Conservation (phyloP, 2,888 invertebrate genomes). For the Limnephilus marmoratus region DNA sequence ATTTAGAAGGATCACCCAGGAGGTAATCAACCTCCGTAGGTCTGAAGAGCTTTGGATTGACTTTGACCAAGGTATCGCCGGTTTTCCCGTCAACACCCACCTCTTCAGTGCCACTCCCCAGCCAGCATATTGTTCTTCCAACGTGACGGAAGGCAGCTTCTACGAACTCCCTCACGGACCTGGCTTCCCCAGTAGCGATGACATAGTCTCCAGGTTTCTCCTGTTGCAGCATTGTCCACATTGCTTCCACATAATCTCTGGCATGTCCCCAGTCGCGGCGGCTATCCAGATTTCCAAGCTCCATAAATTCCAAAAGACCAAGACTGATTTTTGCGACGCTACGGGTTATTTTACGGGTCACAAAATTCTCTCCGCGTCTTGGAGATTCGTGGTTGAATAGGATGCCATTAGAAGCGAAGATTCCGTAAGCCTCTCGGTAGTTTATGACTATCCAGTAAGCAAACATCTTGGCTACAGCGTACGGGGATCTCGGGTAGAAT, state of each 20-base stretch:
- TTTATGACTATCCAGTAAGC: conserved; percentile 98
- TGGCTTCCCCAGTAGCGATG: conserved; percentile 96
- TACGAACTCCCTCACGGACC: conserved; percentile 97
- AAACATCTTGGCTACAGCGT: conserved; percentile 97
- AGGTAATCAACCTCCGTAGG: conserved; percentile 98
- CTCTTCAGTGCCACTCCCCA: conserved; percentile 90
- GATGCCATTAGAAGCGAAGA: conserved; percentile 97
- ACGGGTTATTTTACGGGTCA: conserved; percentile 97
- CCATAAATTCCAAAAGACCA: conserved; percentile 89
- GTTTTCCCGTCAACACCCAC: conserved; percentile 82
- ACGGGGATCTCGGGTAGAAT: conserved; percentile 97
- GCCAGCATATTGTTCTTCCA: conserved; percentile 90
- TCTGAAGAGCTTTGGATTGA: conserved; percentile 96
- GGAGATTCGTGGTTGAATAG: conserved; percentile 98
- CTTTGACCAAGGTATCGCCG: conserved; percentile 86
- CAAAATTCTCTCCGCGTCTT: conserved; percentile 97
- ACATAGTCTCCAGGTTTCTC: conserved; percentile 96
- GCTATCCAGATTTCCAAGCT: conserved; percentile 97
- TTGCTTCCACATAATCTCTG: conserved; percentile 97
- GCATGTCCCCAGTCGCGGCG: conserved; percentile 99
- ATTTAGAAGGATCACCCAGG: conserved; percentile 95
- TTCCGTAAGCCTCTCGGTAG: conserved; percentile 95
- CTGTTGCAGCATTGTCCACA: conserved; percentile 99
- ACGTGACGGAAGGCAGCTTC: conserved; percentile 92
- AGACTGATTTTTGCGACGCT: conserved; percentile 97